Base-by-base conservation (phyloP, 1,140 invertebrate species). In the Heliconius himera region DNA sequence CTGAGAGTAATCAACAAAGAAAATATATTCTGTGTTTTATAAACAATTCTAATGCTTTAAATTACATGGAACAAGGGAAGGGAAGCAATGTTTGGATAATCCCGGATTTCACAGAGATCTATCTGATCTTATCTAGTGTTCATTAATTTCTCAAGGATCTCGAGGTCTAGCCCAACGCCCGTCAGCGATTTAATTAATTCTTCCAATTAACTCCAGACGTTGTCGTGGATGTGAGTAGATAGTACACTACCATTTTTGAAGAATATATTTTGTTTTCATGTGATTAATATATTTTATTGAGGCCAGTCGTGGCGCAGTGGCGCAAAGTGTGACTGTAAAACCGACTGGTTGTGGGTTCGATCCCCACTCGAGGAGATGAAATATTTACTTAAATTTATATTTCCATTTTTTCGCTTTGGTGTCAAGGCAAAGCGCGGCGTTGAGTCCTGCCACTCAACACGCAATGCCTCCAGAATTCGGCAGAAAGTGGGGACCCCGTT, bases 81-180 rank as follows among this genome's bases (percentile, higher is more conserved):
- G n/a, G 20, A 56, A 22, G n/a, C 22, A 60, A 60, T 60, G 9
- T 60, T 60, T 22, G 54, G 54, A 60, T 60, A 22, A 26, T 22
- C 54, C 54, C n/a, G 54, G 54, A 22, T 60, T 60, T 60, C 20
- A 3, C 8, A 60, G n/a, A n/a, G 20, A 60, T 22, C n/a, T 9
- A 60, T 22, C n/a, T 22, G 20, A 60, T 60, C 54, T 60, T 60
- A 60, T 60, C 56, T 73, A 73, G 54, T 51, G 73, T 78, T 77
- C 76, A 77, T 73, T 77, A 77, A 49, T 77, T 78, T 66, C 77
- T 78, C 49, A 38, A 78, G 77, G 49, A 73, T 33, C 77, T 73
- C 71, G 18, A 46, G 74, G 60, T 46, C 77, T 73, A 78, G 74
- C 36, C 54, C 36, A 33, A 54, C 51, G 77, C 33, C 71, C 36